Evolutionary conservation across 2,888 invertebrate genomes (phyloP).

Genomic region (Selenia dentaria): DNA sequence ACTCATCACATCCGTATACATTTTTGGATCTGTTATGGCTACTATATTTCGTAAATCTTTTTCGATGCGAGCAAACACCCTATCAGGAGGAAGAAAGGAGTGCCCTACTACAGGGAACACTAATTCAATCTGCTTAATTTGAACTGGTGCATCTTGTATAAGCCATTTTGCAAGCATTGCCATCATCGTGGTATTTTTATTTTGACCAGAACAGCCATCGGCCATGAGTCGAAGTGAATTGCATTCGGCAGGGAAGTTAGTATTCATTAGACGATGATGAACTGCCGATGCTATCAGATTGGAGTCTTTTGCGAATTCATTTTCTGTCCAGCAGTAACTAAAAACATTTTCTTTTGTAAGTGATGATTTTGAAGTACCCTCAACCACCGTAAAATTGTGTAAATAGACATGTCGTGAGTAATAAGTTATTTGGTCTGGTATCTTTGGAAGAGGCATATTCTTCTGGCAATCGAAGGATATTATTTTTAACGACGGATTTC

Average conservation of each 20-base stretch:
- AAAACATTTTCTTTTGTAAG: too few relatives aligned
- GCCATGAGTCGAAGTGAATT: background rate
- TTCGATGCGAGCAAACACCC: background rate
- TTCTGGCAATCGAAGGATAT: too few relatives aligned
- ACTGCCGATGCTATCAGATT: background rate
- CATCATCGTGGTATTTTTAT: background rate
- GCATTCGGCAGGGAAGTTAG: background rate
- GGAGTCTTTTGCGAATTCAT: too few relatives aligned
- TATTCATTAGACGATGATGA: background rate
- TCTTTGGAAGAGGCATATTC: too few relatives aligned
- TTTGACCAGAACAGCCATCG: background rate
- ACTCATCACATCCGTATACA: too few relatives aligned
- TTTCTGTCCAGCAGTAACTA: background rate
- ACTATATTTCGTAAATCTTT: background rate
- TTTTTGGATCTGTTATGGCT: background rate
- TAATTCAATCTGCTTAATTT: background rate
- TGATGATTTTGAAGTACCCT: too few relatives aligned
- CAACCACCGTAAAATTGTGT: too few relatives aligned
- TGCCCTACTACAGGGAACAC: background rate
- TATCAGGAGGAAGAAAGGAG: background rate
- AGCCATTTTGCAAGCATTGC: background rate
- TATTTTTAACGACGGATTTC: too few relatives aligned
- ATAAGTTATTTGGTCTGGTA: too few relatives aligned
- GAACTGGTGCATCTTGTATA: too few relatives aligned
- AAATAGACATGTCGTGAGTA: too few relatives aligned